phyloP scores from a whole-genome alignment of 1,140 invertebrate species.

The Acyrthosiphon pisum region DNA sequence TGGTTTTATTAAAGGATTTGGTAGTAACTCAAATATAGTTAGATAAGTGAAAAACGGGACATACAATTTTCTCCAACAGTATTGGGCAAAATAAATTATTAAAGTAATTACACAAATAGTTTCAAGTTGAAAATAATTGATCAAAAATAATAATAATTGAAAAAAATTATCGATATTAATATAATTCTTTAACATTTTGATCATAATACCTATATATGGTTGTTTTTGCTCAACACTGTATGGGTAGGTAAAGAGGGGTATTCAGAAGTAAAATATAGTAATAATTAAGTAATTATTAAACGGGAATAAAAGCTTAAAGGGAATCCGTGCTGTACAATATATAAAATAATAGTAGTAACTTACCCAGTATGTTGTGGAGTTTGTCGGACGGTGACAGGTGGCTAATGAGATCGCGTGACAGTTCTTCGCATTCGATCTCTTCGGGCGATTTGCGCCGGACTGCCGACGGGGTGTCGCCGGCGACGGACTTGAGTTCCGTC shows the following conservation, averaged over 20 bases:
- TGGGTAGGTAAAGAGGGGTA: background rate
- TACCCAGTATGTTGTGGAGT: conserved; percentile 74
- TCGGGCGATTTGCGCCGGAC: conserved; percentile 65
- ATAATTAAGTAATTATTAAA: too few species aligned
- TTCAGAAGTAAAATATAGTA: background rate
- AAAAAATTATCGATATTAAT: too few species aligned
- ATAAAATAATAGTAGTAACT: background rate
- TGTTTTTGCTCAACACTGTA: background rate
- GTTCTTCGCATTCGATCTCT: conserved; percentile 81
- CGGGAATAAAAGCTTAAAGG: too few species aligned
- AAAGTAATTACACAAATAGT: too few species aligned
- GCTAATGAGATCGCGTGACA: conserved; percentile 76
- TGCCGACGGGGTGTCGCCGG: background rate
- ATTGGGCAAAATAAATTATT: background rate
- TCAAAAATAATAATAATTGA: too few species aligned
- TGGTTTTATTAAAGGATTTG: background rate
- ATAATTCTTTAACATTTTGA: too few species aligned
- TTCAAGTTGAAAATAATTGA: too few species aligned
- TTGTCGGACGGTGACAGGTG: conserved; percentile 74
- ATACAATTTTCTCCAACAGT: background rate
- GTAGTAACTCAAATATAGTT: background rate
- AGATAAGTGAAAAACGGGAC: background rate
- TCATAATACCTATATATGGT: too few species aligned
- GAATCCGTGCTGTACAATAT: too few species aligned
- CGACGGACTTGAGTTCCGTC: conserved; percentile 48